Percentiles rank a stretch among this genome's conserved stretches.
Evolutionary conservation across 2,888 invertebrate genomes (phyloP).

Genomic region (Euplagia quadripunctaria): DNA sequence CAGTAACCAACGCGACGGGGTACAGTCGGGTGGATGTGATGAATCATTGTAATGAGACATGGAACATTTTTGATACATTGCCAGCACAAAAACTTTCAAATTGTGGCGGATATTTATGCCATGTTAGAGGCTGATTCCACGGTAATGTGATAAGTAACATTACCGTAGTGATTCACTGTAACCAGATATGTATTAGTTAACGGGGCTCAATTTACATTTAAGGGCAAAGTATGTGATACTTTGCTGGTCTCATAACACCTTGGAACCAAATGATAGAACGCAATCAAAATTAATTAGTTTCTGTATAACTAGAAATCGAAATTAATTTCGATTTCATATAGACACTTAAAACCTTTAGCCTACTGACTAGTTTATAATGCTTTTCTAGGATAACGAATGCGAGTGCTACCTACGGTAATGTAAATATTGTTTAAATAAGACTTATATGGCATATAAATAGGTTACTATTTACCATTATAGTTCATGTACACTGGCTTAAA

Average conservation of each 20-base stretch:
- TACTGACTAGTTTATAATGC: too few species aligned
- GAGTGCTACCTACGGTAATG: too few species aligned
- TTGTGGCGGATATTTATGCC: not conserved
- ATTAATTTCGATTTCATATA: too few species aligned
- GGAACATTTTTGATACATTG: conserved; percentile 14
- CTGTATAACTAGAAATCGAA: too few species aligned
- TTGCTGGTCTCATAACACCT: too few species aligned
- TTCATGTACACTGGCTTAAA: too few species aligned
- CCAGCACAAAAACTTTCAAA: conserved; percentile 12
- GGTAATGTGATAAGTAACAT: too few species aligned
- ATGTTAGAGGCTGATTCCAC: not conserved
- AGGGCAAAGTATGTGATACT: not conserved
- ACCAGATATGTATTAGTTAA: not conserved
- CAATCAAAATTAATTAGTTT: not conserved
- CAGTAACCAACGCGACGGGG: not conserved
- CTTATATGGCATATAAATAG: too few species aligned
- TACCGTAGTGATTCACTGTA: not conserved
- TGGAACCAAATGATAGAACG: not conserved
- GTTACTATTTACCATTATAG: too few species aligned
- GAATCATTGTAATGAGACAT: conserved; percentile 10
- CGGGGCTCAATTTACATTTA: not conserved
- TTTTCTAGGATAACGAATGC: not conserved
- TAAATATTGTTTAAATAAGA: too few species aligned
- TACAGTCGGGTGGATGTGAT: not conserved
- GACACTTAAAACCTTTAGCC: too few species aligned